A percentile compares a stretch with the other conserved stretches of the same genome.
Evolutionary conservation across 2,888 invertebrate species (phyloP).

Genomic region (Brachypalpus laphriformis): DNA sequence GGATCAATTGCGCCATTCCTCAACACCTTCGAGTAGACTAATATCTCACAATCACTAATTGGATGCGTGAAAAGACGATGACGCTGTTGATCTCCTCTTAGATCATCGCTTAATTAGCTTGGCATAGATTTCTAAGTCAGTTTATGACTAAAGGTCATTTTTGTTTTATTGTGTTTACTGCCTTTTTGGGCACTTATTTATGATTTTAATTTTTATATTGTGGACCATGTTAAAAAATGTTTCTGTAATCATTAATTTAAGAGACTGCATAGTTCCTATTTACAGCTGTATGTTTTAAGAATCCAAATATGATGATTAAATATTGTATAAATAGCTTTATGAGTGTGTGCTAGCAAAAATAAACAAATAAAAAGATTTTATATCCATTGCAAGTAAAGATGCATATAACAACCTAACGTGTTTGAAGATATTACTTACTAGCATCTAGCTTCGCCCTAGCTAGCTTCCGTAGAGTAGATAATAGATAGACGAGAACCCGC

Average conservation of each 20-base stretch:
- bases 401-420: too few relatives aligned
- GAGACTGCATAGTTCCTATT: conserved; percentile 68
- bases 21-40: conserved; percentile 84
- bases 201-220: not conserved
- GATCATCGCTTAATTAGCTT: conserved; percentile 11
- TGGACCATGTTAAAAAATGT: not conserved
- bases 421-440: too few relatives aligned
- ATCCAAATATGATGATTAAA: not conserved
- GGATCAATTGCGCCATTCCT: conserved; percentile 91
- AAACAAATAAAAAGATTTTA: not conserved
- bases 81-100: not conserved
- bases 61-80: conserved; percentile 86
- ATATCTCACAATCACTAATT: conserved; percentile 80
- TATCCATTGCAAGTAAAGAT: too few relatives aligned
- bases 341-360: not conserved
- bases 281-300: conserved; percentile 38
- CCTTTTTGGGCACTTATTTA: not conserved
- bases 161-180: conserved; percentile 8
- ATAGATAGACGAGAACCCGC: too few relatives aligned
- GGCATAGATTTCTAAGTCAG: not conserved
- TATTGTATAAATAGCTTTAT: not conserved
- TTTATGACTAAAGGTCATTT: not conserved
- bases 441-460: too few relatives aligned
- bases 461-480: too few relatives aligned
- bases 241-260: conserved; percentile 29